A percentile compares a stretch with the other conserved stretches of the same genome.
Conservation (phyloP, 2,797 vertebrate species). For the Clangula hyemalis region DNA sequence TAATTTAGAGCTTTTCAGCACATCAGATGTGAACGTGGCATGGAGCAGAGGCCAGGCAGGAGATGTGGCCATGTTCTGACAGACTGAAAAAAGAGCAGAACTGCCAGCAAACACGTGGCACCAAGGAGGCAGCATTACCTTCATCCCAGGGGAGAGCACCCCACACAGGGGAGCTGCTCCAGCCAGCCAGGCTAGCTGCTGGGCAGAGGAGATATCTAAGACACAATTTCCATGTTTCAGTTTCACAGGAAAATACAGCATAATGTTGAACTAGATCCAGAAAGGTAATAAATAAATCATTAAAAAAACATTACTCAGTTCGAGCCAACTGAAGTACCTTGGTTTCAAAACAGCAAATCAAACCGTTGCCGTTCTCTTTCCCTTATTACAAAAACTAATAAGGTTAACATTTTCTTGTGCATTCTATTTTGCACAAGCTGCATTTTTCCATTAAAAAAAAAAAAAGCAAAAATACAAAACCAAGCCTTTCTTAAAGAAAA, state of each 20-base stretch:
- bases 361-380: background rate
- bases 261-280: background rate
- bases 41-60: background rate
- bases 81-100: background rate
- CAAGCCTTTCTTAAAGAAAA: background rate
- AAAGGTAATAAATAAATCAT: constrained; percentile 30
- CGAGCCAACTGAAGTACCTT: background rate
- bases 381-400: background rate
- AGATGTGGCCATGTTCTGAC: background rate
- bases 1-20: background rate
- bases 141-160: background rate
- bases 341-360: constrained; percentile 6
- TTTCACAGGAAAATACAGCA: background rate
- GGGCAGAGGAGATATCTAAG: background rate
- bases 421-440: background rate
- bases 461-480: background rate
- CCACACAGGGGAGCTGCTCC: background rate
- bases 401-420: background rate
- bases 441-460: background rate
- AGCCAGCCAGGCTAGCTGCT: background rate
- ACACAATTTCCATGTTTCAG: background rate
- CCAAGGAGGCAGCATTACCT: background rate
- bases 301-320: background rate
- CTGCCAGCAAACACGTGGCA: background rate
- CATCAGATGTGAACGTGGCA: background rate